These are phyloP conservation scores for Harpagoxenus sublaevis DNA, from an alignment of 2,888 invertebrate species.

Conservation along the genomic window DNA sequence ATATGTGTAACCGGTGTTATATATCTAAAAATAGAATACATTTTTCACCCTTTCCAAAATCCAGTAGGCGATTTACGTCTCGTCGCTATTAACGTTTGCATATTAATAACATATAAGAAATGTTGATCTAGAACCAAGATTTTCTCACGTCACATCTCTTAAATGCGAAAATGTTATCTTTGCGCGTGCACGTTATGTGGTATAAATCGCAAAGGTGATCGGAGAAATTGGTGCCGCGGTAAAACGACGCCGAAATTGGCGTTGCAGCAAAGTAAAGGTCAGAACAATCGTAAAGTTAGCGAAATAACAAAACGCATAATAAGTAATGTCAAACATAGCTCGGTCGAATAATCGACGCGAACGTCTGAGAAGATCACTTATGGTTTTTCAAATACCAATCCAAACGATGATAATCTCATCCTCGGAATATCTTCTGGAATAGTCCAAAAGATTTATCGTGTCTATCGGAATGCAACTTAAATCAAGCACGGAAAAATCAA, in stretches of 20 bases:
- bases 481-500: not conserved
- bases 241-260: constrained; percentile 70
- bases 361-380: constrained; percentile 38
- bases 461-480: not conserved
- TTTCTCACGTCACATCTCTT: not conserved
- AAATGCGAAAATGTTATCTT: constrained; percentile 7
- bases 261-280: constrained; percentile 72
- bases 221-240: constrained; percentile 43
- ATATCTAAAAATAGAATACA: not conserved
- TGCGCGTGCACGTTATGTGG: not conserved
- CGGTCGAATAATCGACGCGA: constrained; percentile 34
- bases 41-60: not conserved
- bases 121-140: not conserved
- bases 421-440: not conserved
- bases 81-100: constrained; percentile 6
- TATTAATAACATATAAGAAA: not conserved
- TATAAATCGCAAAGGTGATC: not conserved
- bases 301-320: constrained; percentile 75
- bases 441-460: not conserved
- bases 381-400: constrained; percentile 41
- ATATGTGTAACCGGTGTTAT: not conserved
- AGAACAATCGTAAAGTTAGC: constrained; percentile 76
- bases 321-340: constrained; percentile 62
- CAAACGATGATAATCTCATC: constrained; percentile 1
- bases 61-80: not conserved